Evolutionary conservation across 2,113 vertebrate species (phyloP).

Genomic region (Ophiodon elongatus): DNA sequence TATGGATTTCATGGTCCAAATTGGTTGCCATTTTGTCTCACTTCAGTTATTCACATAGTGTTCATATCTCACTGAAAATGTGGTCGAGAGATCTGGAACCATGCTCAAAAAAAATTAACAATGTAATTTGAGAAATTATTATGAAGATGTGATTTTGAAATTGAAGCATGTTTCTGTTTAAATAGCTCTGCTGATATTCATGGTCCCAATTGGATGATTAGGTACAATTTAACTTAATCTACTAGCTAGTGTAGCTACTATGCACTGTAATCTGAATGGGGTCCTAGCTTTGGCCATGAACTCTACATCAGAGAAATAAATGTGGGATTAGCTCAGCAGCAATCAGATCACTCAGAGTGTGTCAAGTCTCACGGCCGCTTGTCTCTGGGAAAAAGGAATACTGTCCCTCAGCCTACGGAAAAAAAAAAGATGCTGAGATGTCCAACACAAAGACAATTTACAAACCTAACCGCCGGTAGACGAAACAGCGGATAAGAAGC

Average conservation of each 20-base stretch:
- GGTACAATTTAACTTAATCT: neutral
- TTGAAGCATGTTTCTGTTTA: neutral
- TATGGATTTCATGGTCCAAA: neutral
- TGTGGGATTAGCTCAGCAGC: neutral
- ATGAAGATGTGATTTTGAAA: neutral
- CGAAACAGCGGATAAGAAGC: conserved; percentile 51
- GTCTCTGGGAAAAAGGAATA: conserved; percentile 16
- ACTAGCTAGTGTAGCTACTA: neutral
- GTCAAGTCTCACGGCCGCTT: conserved; percentile 44
- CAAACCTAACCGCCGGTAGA: neutral
- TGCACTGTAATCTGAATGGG: neutral
- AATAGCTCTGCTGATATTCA: neutral
- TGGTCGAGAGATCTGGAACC: neutral
- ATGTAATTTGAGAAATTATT: neutral
- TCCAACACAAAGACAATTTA: neutral
- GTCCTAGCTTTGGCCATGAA: neutral
- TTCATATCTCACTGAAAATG: neutral
- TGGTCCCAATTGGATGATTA: neutral
- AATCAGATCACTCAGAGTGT: neutral
- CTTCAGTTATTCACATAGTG: neutral
- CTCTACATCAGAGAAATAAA: neutral
- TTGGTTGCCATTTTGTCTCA: neutral
- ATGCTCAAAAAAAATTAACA: neutral
- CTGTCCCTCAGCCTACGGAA: conserved; percentile 7
- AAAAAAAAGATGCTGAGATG: conserved; percentile 32